Conservation (phyloP, 2,888 invertebrate genomes). For the Colletes collaris region DNA sequence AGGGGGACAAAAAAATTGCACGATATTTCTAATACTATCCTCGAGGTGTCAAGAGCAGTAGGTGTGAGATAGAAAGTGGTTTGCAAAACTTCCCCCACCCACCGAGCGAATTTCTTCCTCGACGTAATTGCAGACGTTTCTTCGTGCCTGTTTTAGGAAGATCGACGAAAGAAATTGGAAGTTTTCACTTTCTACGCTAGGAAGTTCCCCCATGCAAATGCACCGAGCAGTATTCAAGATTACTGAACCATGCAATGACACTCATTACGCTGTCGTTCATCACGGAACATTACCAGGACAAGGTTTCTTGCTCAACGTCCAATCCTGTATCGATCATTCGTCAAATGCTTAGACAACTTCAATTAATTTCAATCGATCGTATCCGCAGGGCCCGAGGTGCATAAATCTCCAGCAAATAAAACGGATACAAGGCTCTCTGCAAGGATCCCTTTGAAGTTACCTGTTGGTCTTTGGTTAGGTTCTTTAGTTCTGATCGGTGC, state of each 20-base stretch:
- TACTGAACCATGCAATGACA: constrained; percentile 22
- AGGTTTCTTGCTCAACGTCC: constrained; percentile 36
- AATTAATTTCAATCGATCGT: constrained; percentile 56
- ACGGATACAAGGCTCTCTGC: constrained; percentile 35
- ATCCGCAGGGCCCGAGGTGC: constrained; percentile 28
- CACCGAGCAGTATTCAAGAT: not conserved
- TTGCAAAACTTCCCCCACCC: too few species aligned
- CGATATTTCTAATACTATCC: too few species aligned
- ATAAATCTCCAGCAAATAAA: constrained; percentile 50
- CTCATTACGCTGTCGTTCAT: constrained; percentile 52
- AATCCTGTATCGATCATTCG: constrained; percentile 52
- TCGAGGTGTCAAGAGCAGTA: too few species aligned
- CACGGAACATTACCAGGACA: constrained; percentile 46
- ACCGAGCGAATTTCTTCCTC: too few species aligned
- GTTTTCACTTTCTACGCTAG: not conserved
- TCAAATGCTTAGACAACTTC: constrained; percentile 45
- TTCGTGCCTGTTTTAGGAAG: too few species aligned
- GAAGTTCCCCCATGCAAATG: not conserved
- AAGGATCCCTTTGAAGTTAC: constrained; percentile 42
- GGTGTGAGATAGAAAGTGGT: too few species aligned
- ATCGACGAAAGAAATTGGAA: not conserved
- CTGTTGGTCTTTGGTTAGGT: constrained; percentile 35
- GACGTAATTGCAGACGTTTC: too few species aligned
- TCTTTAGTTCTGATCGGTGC: constrained; percentile 22
- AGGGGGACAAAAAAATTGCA: too few species aligned